Percentiles rank a stretch among this genome's conserved stretches.
These are phyloP conservation scores for Alitta virens DNA, from an alignment of 2,888 invertebrate species.

Conservation along the genomic window DNA sequence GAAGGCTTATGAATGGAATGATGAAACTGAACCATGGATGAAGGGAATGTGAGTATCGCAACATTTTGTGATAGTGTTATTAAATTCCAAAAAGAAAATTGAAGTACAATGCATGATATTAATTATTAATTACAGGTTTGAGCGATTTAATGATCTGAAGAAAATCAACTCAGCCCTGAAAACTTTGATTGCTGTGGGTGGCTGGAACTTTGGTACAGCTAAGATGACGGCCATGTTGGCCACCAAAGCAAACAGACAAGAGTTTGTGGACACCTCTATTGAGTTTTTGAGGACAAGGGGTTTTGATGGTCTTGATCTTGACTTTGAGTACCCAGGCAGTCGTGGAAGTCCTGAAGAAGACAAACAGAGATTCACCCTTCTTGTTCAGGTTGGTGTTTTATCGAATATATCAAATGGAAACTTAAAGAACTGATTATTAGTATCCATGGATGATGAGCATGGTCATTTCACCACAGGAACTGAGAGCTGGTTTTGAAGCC, in stretches of 20 bases:
- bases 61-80: too few species aligned
- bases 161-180: slow-evolving; percentile 14
- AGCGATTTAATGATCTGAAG: slow-evolving; percentile 21
- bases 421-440: too few species aligned
- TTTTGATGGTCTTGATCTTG: slow-evolving; percentile 84
- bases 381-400: slow-evolving; percentile 25
- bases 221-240: slow-evolving; percentile 51
- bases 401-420: too few species aligned
- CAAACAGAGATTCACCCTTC: slow-evolving; percentile 34
- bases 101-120: too few species aligned
- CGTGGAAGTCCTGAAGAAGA: slow-evolving; percentile 46
- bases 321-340: slow-evolving; percentile 83
- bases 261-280: slow-evolving; percentile 38
- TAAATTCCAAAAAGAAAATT: too few species aligned
- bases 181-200: slow-evolving; percentile 72
- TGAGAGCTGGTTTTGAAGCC: slow-evolving; percentile 37
- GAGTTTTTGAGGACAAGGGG: slow-evolving; percentile 56
- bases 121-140: slow-evolving; percentile 20
- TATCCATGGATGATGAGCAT: too few species aligned
- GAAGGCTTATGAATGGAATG: slow-evolving; percentile 89
- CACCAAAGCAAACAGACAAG: slow-evolving; percentile 29
- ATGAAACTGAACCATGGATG: slow-evolving; percentile 59
- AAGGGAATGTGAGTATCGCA: slow-evolving; percentile 31
- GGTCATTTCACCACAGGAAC: slow-evolving; percentile 38
- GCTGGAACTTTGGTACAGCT: slow-evolving; percentile 87